A percentile compares a stretch with the other conserved stretches of the same genome.
Conservation (phyloP, 92 coral and sea anemone species). For the Umimayanthus kanabou region DNA sequence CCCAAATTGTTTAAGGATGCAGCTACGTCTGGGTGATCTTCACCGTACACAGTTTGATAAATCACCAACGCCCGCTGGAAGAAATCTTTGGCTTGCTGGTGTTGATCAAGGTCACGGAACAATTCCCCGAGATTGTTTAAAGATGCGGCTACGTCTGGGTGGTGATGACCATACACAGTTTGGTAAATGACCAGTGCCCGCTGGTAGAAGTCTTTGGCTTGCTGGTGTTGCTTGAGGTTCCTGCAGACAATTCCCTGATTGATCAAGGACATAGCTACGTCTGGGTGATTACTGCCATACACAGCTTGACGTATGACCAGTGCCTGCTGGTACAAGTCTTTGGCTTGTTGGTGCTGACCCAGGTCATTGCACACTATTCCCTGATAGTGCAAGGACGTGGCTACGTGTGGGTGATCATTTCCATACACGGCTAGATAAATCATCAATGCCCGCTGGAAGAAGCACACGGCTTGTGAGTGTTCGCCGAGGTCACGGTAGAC, state of each 20-base stretch:
- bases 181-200: background rate
- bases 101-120: background rate
- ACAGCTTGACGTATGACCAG: background rate
- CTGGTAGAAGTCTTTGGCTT: background rate
- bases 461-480: background rate
- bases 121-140: background rate
- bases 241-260: background rate
- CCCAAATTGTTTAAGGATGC: background rate
- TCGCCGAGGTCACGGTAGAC: background rate
- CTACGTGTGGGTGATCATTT: conserved; percentile 12
- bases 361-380: conserved; percentile 1
- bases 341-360: background rate
- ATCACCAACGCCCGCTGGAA: background rate
- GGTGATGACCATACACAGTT: background rate
- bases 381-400: conserved; percentile 13
- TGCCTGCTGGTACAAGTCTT: background rate
- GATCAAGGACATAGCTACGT: background rate
- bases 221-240: background rate
- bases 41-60: background rate
- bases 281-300: background rate
- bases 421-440: background rate
- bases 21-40: background rate
- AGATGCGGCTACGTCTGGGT: background rate
- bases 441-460: background rate
- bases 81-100: background rate